These are phyloP conservation scores for Tridacna gigas DNA, from an alignment of 2,888 invertebrate species.

Conservation along the genomic window DNA sequence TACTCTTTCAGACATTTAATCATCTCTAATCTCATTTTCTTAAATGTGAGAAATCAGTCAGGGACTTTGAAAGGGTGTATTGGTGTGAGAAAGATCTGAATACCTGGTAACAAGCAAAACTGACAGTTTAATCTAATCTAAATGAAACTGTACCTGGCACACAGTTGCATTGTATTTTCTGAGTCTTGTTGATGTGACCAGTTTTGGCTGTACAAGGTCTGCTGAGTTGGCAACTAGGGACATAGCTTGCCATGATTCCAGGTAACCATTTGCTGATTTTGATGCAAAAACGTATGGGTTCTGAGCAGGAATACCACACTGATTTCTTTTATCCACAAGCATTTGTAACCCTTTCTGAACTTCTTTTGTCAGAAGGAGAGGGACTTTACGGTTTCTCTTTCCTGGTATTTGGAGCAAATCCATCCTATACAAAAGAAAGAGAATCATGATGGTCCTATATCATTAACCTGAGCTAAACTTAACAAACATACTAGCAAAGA, in stretches of 20 bases:
- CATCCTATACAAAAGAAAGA: not conserved
- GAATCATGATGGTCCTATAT: slow-evolving; percentile 2
- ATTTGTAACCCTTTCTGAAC: not conserved
- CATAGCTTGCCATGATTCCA: slow-evolving; percentile 8
- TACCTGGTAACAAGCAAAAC: not conserved
- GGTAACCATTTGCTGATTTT: not conserved
- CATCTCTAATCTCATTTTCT: too few relatives aligned
- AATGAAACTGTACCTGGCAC: not conserved
- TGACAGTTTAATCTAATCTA: too few relatives aligned
- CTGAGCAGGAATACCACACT: not conserved
- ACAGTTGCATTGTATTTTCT: slow-evolving; percentile 4
- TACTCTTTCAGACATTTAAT: too few relatives aligned
- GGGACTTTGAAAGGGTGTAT: too few relatives aligned
- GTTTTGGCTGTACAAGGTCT: not conserved
- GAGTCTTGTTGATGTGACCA: not conserved
- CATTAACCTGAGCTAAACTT: not conserved
- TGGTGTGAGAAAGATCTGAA: not conserved
- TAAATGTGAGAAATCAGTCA: too few relatives aligned
- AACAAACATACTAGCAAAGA: not conserved
- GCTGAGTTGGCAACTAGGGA: not conserved
- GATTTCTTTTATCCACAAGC: not conserved
- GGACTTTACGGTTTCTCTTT: not conserved
- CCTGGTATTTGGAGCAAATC: not conserved
- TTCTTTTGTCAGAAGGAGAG: not conserved
- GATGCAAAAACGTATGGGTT: not conserved